Evolutionary conservation across 1,140 invertebrate species (phyloP), one percentile per base, ranked within the genome.

Genomic region (Zophobas atratus): DNA sequence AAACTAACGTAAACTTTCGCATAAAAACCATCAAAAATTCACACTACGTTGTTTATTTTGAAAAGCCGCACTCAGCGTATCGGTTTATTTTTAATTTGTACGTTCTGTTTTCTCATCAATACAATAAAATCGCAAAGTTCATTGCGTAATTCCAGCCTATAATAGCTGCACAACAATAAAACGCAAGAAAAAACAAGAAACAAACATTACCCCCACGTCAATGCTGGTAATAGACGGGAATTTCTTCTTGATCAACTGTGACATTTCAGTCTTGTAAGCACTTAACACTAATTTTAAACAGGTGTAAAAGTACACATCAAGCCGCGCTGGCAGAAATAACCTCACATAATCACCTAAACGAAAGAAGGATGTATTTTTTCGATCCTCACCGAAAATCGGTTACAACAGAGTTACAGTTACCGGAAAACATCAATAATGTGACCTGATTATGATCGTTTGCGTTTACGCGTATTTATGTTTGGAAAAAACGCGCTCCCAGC

Each of bases 211-310:
- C 82, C 77, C 80, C 20, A 82, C 75, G 73, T 83, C 82, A 33
- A 83, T 81, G 49, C 81, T 83, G 46, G 76, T 81, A 38, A 82
- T 78, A 2, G 82, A 82, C 33, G 82, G 82, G 70, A 82, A 83
- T 73, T 76, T 75, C 74, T 80, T 83, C 70, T 83, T 82, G 78
- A 82, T 82, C 35, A 73, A 75, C 67, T 82, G 78, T 55, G 82
- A 82, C 82, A 83, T 83, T 77, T 73, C 81, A 33, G 56, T 75
- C 56, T 43, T 63, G 35, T 63, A 39, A 35, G 20, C 57, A 63
- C 57, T 43, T 41, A 43, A 41, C 60, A 67, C 60, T 67, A 67
- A 63, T 1, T 67, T 67, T 60, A 60, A 60, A 60, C 56, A 43
- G 39, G 60, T 67, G 60, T 8, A 67, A 55, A n/a, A 32, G 39